Evolutionary conservation across 2,888 invertebrate genomes (phyloP).

Genomic region (Caenorhabditis drosophilae): DNA sequence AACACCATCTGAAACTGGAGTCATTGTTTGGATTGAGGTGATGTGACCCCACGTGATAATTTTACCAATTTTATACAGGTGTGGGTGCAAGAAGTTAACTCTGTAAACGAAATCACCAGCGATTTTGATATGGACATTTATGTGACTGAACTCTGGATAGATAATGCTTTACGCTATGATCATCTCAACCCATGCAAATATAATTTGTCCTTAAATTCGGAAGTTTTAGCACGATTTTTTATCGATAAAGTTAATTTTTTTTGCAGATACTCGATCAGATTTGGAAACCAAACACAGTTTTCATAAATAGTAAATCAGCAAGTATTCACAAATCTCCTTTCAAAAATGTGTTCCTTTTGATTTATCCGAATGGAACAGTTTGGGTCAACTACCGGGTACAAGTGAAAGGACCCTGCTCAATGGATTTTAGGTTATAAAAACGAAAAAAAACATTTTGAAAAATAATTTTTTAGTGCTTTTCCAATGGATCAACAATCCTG

Average conservation of each 20-base stretch:
- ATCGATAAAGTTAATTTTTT: constrained; percentile 2
- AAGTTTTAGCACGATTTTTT: no score
- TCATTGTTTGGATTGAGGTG: constrained; percentile 64
- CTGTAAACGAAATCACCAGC: constrained; percentile 63
- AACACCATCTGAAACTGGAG: constrained; percentile 60
- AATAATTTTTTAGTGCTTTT: constrained; percentile 49
- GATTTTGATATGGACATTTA: constrained; percentile 68
- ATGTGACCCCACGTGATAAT: no score
- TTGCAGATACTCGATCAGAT: constrained; percentile 60
- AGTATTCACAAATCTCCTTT: constrained; percentile 64
- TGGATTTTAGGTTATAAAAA: constrained; percentile 54
- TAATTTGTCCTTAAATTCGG: constrained; percentile 62
- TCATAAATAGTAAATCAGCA: constrained; percentile 64
- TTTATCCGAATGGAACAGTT: constrained; percentile 68
- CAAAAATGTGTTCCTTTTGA: constrained; percentile 68
- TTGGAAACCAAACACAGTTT: constrained; percentile 68
- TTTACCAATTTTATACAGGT: constrained; percentile 51
- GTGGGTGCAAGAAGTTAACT: constrained; percentile 66
- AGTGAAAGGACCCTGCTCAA: constrained; percentile 59
- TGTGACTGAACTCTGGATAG: constrained; percentile 62
- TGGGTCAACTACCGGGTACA: constrained; percentile 67
- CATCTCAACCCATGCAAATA: constrained; percentile 65
- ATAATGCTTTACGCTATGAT: constrained; percentile 57
- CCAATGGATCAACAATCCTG: constrained; percentile 67
- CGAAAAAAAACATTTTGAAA: neutral